Conservation (phyloP, 1,140 invertebrate species). For the Hirudo medicinalis region DNA sequence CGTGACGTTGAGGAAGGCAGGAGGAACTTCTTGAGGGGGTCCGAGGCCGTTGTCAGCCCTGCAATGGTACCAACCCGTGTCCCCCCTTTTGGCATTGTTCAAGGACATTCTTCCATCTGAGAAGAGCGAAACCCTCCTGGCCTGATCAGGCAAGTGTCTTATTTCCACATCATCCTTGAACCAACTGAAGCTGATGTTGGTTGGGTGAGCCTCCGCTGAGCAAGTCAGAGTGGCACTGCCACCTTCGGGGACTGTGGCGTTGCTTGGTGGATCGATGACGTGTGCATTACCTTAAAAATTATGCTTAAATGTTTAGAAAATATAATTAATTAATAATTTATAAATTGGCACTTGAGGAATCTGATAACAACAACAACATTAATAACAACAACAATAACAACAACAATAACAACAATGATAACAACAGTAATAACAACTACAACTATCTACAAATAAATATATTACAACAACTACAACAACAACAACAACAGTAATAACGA, state of each 20-base stretch:
- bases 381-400: no score
- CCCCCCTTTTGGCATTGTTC: background rate
- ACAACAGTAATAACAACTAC: no score
- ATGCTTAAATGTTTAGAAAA: no score
- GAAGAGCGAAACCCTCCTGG: background rate
- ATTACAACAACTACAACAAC: no score
- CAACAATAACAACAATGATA: no score
- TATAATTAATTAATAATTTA: no score
- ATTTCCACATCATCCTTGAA: background rate
- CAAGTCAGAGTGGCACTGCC: background rate
- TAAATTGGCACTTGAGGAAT: no score
- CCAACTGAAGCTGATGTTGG: conserved; percentile 4
- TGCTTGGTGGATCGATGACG: background rate
- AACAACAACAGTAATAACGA: no score
- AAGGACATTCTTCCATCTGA: background rate
- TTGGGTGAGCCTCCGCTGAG: background rate
- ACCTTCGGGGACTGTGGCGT: conserved; percentile 5
- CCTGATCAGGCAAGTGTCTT: background rate
- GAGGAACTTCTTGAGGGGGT: background rate
- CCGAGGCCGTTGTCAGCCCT: background rate
- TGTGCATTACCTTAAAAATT: no score
- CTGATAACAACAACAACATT: no score
- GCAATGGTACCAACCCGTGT: conserved; percentile 3
- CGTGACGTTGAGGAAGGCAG: background rate
- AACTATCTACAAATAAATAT: no score